Evolutionary conservation across 2,797 vertebrate genomes (phyloP), one percentile per base, ranked within the genome.

Genomic region (Catharus ustulatus): DNA sequence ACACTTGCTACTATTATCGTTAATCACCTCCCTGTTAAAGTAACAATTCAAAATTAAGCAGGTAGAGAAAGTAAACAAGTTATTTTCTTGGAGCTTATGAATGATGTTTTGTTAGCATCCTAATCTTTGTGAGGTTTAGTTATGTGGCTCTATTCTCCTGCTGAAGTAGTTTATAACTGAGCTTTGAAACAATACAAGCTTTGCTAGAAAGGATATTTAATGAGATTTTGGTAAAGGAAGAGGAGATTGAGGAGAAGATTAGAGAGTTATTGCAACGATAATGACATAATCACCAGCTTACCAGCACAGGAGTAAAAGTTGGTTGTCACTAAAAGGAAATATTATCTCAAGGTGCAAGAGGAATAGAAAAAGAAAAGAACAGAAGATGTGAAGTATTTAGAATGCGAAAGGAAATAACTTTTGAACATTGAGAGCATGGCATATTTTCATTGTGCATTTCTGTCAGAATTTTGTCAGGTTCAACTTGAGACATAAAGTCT

Each of bases 21-120:
- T 87, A 92, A 84, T 85, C 75, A 90, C 84, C 77, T 98, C 94
- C 89, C 77, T 85, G 74, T 96, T 96, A 96, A 98, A 96, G 78
- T 93, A 92, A 49, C 97, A 95, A 95, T 96, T 96, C 81, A 93
- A 91, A 97, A 89, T 95, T 92, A 97, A 96, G 90, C 68, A 55
- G 90, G 84, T 93, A 93, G 21, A 90, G 90, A 93, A 82, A 95
- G 63, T 74, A 95, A 89, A 77, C 86, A 84, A 95, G 94, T 97
- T 96, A 81, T 96, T 96, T 97, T 94, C 91, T n/a, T 96, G 91
- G 81, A 91, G 90, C 69, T 96, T 90, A 86, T 89, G 72, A 96
- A 89, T 94, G 67, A 76, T 94, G 76, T 93, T 95, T 94, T 87
- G 52, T 93, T 84, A 77, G 36, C 63, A 81, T 67, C 52, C 46